These are phyloP conservation scores for Campylorhamphus procurvoides DNA, from an alignment of 2,113 vertebrate genomes.

Conservation along the genomic window DNA sequence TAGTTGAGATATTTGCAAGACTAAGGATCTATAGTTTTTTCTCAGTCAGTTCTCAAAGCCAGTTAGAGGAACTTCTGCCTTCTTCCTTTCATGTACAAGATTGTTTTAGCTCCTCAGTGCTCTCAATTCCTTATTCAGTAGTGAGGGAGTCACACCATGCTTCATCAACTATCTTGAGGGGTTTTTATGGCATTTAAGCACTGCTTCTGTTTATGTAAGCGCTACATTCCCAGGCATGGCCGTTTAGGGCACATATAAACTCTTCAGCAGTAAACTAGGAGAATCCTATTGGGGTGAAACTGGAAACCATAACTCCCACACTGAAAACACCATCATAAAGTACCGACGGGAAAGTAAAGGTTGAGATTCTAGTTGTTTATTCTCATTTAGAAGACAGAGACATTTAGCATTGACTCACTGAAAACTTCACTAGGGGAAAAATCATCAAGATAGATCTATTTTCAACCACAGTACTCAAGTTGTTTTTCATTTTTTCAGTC, in stretches of 20 bases:
- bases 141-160: background rate
- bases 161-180: background rate
- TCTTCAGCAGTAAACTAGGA: constrained; percentile 3
- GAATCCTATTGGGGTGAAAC: constrained; percentile 5
- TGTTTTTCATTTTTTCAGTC: constrained; percentile 51
- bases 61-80: background rate
- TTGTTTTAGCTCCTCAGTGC: background rate
- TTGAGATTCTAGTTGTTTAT: constrained; percentile 15
- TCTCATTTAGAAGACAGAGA: constrained; percentile 58
- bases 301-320: constrained; percentile 4
- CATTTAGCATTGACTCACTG: constrained; percentile 8
- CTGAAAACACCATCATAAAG: background rate
- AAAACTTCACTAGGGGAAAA: constrained; percentile 37
- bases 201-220: background rate
- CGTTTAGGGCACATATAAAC: background rate
- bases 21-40: background rate
- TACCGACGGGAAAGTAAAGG: background rate
- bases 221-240: background rate
- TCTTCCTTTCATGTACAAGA: background rate
- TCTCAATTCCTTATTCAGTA: background rate
- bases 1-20: background rate
- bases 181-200: background rate
- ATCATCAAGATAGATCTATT: constrained; percentile 53
- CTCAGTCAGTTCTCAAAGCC: background rate
- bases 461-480: constrained; percentile 56